These are phyloP conservation scores for Pangasius macronema DNA, from an alignment of 2,797 vertebrate genomes.

Conservation along the genomic window DNA sequence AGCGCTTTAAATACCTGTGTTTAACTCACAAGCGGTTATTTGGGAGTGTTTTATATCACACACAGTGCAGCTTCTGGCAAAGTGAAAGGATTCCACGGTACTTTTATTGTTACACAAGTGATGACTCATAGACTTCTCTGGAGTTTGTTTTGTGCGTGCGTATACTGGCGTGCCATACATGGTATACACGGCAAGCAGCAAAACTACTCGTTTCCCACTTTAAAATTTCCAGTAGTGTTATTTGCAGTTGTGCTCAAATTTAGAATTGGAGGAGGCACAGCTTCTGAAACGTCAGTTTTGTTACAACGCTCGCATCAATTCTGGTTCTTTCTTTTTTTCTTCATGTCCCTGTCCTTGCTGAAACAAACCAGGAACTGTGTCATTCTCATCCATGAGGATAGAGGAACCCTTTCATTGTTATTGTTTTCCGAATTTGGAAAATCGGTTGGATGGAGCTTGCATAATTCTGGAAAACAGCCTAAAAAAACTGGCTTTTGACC, in stretches of 20 bases:
- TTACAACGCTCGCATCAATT: neutral
- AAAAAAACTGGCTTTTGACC: neutral
- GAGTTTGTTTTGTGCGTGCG: neutral
- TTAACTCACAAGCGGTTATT: neutral
- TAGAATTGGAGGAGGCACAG: too few species aligned
- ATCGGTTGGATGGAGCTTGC: neutral
- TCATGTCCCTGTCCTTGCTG: neutral
- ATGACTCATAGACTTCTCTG: neutral
- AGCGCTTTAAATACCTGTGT: neutral
- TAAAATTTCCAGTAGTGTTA: too few species aligned
- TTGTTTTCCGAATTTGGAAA: neutral
- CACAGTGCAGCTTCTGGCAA: neutral
- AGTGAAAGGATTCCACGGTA: neutral
- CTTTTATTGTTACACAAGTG: neutral
- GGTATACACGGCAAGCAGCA: neutral
- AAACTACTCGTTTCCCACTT: too few species aligned
- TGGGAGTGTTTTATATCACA: neutral
- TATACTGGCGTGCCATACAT: neutral
- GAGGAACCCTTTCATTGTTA: neutral
- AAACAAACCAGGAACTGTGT: neutral
- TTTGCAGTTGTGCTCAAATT: too few species aligned
- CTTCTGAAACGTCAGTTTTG: neutral
- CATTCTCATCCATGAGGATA: neutral
- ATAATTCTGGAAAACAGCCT: neutral
- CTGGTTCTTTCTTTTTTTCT: neutral